Base-by-base conservation (phyloP, 2,888 invertebrate species). In the Microdon myrmicae region DNA sequence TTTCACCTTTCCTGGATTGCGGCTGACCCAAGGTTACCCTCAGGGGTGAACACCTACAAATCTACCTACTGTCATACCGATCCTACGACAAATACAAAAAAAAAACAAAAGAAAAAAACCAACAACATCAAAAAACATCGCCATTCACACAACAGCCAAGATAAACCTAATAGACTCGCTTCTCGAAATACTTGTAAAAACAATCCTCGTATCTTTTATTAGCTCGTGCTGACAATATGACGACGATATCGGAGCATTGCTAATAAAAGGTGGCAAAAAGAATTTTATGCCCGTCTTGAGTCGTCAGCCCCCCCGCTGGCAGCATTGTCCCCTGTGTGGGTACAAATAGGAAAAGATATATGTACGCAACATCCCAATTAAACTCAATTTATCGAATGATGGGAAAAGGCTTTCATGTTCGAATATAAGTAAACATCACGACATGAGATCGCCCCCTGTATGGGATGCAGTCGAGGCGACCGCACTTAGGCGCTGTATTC, bases 311-410 rank as follows among this genome's bases (percentile, higher is more conserved):
- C 32, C 38, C 13, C 32, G 54, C 39, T 34, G 32, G 39, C 28
- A 32, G 19, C 2, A 45, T 54, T 54, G 38, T 45, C 54, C 32
- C 28, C 10, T 25, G 31, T 25, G 37, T 32, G 19, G n/a, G 17
- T 28, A 39, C 39, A 55, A 55, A 55, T 34, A 14, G 37, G 37
- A 12, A 39, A 31, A 32, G 34, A 32, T 17, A 20, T 38, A 16
- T 45, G 45, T 39, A 16, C 38, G 54, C 34, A 34, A 55, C 47
- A 55, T 45, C 20, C 54, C 45, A 47, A 55, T 55, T 55, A 47
- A 55, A 55, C 45, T 39, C 45, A 55, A 55, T 55, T 55, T 55
- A 45, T 38, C 20, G 54, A 39, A 32, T 34, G 38, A 47, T 34
- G 31, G 22, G 39, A 55, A 47, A 44, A 38, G 38, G 39, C 45